Evolutionary conservation across 2,797 vertebrate genomes (phyloP).

Genomic region (Catamblyrhynchus diadema): DNA sequence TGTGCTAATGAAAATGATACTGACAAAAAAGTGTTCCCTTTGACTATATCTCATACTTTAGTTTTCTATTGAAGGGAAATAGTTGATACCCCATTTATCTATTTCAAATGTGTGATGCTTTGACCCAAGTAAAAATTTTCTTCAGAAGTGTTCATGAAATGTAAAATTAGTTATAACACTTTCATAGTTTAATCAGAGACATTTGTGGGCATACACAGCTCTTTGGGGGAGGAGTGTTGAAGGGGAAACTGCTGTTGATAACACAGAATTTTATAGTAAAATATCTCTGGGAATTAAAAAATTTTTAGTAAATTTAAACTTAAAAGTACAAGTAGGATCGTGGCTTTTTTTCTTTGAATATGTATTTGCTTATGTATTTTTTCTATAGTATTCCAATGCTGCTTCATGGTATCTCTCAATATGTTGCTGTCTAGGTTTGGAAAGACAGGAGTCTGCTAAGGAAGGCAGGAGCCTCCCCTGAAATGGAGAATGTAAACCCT

Average conservation of each 20-base stretch:
- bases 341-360: not conserved
- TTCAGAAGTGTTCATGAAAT: not conserved
- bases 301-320: not conserved
- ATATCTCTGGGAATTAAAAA: not conserved
- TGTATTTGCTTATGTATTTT: not conserved
- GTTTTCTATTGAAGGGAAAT: not conserved
- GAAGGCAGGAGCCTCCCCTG: too few relatives aligned
- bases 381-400: not conserved
- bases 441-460: too few relatives aligned
- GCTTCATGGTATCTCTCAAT: not conserved
- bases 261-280: not conserved
- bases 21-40: not conserved
- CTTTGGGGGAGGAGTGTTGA: rapidly evolving
- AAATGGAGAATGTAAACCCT: too few relatives aligned
- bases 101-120: not conserved
- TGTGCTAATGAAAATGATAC: not conserved
- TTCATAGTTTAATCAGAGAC: not conserved
- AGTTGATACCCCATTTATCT: not conserved
- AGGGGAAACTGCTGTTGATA: not conserved
- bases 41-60: not conserved
- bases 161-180: not conserved
- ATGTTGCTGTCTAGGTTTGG: too few relatives aligned
- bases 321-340: not conserved
- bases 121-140: not conserved
- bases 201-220: not conserved